Conservation (phyloP, 2,888 invertebrate genomes). For the Entomobrya proxima region DNA sequence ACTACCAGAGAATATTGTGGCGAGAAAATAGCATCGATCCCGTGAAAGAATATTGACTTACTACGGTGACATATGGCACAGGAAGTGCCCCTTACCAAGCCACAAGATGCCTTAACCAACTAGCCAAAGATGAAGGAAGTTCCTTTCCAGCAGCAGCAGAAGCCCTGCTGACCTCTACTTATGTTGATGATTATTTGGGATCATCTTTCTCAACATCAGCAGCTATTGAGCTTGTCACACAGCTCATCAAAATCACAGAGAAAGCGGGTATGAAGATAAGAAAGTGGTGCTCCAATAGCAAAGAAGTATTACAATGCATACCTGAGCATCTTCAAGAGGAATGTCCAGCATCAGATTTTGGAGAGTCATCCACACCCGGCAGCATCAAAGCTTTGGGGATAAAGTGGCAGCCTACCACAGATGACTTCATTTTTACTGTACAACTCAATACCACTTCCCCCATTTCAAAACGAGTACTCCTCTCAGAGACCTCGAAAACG, state of each 20-base stretch:
- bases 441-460: too few species aligned
- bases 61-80: slow-evolving; percentile 76
- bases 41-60: slow-evolving; percentile 68
- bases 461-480: slow-evolving; percentile 41
- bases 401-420: slow-evolving; percentile 48
- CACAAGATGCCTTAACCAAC: slow-evolving; percentile 73
- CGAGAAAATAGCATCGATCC: slow-evolving; percentile 70
- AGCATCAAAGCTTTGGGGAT: slow-evolving; percentile 60
- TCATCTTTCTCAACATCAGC: neutral
- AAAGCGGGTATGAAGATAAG: slow-evolving; percentile 31
- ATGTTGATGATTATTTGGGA: slow-evolving; percentile 75
- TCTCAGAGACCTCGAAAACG: slow-evolving; percentile 21
- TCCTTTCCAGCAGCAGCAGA: slow-evolving; percentile 61
- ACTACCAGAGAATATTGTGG: slow-evolving; percentile 77
- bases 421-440: slow-evolving; percentile 37
- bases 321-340: slow-evolving; percentile 44
- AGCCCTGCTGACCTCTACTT: slow-evolving; percentile 74
- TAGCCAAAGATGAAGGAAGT: slow-evolving; percentile 73
- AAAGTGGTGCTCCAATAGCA: slow-evolving; percentile 56
- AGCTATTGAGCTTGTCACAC: slow-evolving; percentile 18
- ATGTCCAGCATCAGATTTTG: neutral
- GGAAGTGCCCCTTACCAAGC: slow-evolving; percentile 76
- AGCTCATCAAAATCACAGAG: neutral
- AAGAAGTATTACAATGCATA: slow-evolving; percentile 35
- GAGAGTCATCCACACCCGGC: slow-evolving; percentile 17